Percentiles rank a stretch among this genome's conserved stretches.
These are phyloP conservation scores for Pachypanchax playfairii DNA, from an alignment of 2,113 vertebrate genomes.

Conservation along the genomic window DNA sequence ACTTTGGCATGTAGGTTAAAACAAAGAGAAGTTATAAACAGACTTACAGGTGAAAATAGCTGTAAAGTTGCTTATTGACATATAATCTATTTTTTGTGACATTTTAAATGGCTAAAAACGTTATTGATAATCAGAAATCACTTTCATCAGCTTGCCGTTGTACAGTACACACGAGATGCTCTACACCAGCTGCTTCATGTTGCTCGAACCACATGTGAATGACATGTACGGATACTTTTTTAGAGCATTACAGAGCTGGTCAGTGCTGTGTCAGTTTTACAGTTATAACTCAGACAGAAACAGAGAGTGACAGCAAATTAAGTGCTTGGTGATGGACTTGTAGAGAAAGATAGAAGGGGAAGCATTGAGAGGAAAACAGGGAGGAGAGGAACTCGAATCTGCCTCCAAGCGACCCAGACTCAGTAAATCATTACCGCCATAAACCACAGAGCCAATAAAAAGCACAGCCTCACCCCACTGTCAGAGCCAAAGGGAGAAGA, in stretches of 20 bases:
- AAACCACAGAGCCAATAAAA: slow-evolving; percentile 77
- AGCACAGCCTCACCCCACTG: slow-evolving; percentile 67
- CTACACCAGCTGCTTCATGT: slow-evolving; percentile 13
- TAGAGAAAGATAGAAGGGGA: slow-evolving; percentile 15
- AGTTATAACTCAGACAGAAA: slow-evolving; percentile 43
- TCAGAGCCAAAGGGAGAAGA: slow-evolving; percentile 65
- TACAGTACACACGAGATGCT: neutral
- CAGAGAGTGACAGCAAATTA: slow-evolving; percentile 62
- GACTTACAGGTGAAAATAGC: too few relatives aligned
- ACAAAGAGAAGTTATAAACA: neutral
- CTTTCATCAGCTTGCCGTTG: neutral
- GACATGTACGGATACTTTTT: slow-evolving; percentile 27
- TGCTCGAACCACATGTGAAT: slow-evolving; percentile 22
- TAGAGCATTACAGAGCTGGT: slow-evolving; percentile 22
- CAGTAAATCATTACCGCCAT: slow-evolving; percentile 77
- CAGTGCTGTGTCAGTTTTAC: slow-evolving; percentile 38
- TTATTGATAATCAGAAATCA: neutral
- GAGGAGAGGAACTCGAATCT: slow-evolving; percentile 66
- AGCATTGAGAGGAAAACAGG: slow-evolving; percentile 20
- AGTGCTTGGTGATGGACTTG: slow-evolving; percentile 48
- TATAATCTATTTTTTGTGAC: neutral
- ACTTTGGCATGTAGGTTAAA: neutral
- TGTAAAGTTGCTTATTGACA: too few relatives aligned
- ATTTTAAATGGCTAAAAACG: too few relatives aligned
- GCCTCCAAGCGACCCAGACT: slow-evolving; percentile 64